phyloP scores from a whole-genome alignment of 2,113 vertebrate genomes.

The Melanerpes formicivorus region DNA sequence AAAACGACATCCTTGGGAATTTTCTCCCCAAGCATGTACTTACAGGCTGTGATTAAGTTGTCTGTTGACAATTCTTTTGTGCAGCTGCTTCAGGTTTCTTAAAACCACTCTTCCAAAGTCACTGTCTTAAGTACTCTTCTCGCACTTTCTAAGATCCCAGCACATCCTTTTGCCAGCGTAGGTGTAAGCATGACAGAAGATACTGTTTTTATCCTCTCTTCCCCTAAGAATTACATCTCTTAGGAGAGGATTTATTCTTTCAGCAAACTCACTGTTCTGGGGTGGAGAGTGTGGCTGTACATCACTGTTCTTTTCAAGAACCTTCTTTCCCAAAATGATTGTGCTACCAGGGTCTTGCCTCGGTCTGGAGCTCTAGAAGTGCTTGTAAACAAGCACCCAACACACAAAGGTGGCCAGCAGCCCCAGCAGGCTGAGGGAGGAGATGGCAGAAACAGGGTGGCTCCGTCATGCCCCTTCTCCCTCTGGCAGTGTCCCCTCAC shows the following conservation, averaged over 20 bases:
- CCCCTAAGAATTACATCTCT: not conserved
- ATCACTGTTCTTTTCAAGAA: not conserved
- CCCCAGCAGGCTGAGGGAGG: not conserved
- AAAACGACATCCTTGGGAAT: not conserved
- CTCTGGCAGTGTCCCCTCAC: slow-evolving; percentile 57
- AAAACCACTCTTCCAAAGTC: not conserved
- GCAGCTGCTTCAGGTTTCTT: not conserved
- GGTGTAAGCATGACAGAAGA: not conserved
- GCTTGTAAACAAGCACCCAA: rapidly evolving
- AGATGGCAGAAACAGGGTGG: rapidly evolving
- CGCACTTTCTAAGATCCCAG: not conserved
- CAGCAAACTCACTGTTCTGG: not conserved
- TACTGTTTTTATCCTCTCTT: not conserved
- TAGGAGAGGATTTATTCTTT: not conserved
- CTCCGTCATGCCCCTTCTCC: not conserved
- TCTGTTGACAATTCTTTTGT: not conserved
- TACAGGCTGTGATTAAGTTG: not conserved
- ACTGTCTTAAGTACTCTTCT: not conserved
- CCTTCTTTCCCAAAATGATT: not conserved
- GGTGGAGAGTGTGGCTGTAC: not conserved
- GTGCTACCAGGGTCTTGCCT: not conserved
- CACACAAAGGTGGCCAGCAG: rapidly evolving
- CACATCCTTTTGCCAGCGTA: rapidly evolving
- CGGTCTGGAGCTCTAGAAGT: rapidly evolving
- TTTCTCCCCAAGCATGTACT: not conserved